Percentiles rank a stretch among this genome's conserved stretches.
phyloP scores from a whole-genome alignment of 2,113 vertebrate genomes.

The Aegypius monachus region DNA sequence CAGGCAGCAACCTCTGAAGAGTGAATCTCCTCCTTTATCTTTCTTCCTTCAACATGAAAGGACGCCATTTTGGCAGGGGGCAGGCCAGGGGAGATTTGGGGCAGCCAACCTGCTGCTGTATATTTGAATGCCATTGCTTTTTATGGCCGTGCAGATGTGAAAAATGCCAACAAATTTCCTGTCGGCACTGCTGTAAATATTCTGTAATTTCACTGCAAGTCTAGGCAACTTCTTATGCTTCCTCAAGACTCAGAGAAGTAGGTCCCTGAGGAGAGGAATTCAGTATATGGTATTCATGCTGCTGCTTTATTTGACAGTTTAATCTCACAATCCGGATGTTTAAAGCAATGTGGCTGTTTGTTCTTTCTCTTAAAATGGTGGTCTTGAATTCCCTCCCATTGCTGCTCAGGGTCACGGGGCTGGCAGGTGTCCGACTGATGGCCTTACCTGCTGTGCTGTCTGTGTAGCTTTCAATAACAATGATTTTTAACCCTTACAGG shows the following conservation, averaged over 20 bases:
- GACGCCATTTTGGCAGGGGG: background rate
- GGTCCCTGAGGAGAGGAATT: background rate
- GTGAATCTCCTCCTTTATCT: background rate
- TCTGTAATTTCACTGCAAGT: background rate
- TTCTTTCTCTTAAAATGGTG: background rate
- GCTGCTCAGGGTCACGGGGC: fast-evolving
- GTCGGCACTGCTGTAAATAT: background rate
- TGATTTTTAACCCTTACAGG: background rate
- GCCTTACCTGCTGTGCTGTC: background rate
- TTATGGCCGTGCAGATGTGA: background rate
- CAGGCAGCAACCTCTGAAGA: background rate
- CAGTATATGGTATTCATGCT: background rate
- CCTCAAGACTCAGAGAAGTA: background rate
- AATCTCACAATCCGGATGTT: background rate
- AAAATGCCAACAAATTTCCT: background rate
- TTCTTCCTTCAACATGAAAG: background rate
- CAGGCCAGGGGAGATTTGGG: background rate
- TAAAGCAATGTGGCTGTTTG: background rate
- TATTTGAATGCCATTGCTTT: background rate
- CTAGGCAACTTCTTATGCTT: background rate
- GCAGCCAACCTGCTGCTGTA: background rate
- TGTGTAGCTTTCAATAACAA: background rate
- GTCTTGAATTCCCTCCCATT: background rate
- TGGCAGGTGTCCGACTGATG: background rate
- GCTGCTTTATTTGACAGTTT: background rate